Percentiles rank a stretch among this genome's conserved stretches.
These are phyloP conservation scores for Fundulus diaphanus DNA, from an alignment of 2,797 vertebrate species.

Conservation along the genomic window DNA sequence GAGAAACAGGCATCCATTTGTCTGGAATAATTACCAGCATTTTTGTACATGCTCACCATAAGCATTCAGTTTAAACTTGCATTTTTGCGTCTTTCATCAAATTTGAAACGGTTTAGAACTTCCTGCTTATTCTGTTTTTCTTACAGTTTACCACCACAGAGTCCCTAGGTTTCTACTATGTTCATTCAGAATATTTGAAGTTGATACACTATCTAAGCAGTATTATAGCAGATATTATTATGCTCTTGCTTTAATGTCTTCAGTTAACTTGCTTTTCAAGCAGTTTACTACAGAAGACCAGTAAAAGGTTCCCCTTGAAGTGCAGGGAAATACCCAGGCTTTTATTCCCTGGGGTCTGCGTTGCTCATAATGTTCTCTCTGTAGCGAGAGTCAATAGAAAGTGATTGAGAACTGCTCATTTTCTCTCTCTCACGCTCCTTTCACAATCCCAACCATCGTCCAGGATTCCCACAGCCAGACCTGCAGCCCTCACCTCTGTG, in stretches of 20 bases:
- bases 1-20: not conserved
- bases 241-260: constrained; percentile 11
- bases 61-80: not conserved
- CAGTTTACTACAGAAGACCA: not conserved
- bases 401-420: constrained; percentile 67
- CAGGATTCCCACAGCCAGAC: constrained; percentile 49
- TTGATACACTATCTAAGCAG: not conserved
- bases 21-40: not conserved
- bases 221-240: constrained; percentile 3
- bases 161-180: constrained; percentile 10
- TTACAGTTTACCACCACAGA: not conserved
- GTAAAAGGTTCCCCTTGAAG: constrained; percentile 12
- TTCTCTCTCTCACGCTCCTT: constrained; percentile 62
- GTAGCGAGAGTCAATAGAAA: constrained; percentile 63
- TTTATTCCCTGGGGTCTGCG: constrained; percentile 29
- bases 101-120: constrained; percentile 9
- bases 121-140: not conserved
- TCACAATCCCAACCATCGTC: constrained; percentile 55
- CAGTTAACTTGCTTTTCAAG: constrained; percentile 19
- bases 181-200: not conserved
- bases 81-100: constrained; percentile 27
- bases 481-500: constrained; percentile 46
- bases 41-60: constrained; percentile 27
- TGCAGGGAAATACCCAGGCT: constrained; percentile 26
- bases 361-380: constrained; percentile 54